phyloP scores from a whole-genome alignment of 2,888 invertebrate genomes.

The Drosophila meridiana region DNA sequence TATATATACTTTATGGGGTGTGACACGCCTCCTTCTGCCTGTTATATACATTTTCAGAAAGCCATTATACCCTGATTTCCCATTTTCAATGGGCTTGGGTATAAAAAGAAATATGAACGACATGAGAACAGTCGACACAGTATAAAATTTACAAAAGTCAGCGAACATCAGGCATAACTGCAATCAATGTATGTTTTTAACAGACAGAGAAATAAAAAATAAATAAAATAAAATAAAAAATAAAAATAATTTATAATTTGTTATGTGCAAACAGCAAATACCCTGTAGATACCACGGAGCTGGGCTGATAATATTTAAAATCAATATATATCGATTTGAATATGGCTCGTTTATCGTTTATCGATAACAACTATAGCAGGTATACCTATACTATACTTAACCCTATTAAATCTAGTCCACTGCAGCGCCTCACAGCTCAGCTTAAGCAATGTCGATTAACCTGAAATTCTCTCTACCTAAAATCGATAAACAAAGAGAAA shows the following conservation, averaged over 20 bases:
- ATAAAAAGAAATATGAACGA: constrained; percentile 27
- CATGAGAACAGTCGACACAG: constrained; percentile 22
- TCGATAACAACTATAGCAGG: too few species aligned
- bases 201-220: neutral
- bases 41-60: too few species aligned
- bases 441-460: neutral
- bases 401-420: too few species aligned
- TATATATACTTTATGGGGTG: too few species aligned
- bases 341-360: too few species aligned
- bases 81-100: too few species aligned
- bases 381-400: too few species aligned
- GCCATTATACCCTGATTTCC: too few species aligned
- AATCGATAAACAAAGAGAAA: neutral
- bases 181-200: constrained; percentile 10
- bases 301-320: neutral
- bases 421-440: neutral
- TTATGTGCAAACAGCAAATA: neutral
- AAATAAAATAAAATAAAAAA: neutral
- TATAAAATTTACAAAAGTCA: constrained; percentile 5
- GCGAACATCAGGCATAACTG: constrained; percentile 20
- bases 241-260: neutral
- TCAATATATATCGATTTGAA: constrained; percentile 2
- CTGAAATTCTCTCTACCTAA: neutral
- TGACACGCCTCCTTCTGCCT: too few species aligned
- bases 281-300: neutral